Conservation (phyloP, 2,888 invertebrate genomes). For the Ischnus inquisitorius region DNA sequence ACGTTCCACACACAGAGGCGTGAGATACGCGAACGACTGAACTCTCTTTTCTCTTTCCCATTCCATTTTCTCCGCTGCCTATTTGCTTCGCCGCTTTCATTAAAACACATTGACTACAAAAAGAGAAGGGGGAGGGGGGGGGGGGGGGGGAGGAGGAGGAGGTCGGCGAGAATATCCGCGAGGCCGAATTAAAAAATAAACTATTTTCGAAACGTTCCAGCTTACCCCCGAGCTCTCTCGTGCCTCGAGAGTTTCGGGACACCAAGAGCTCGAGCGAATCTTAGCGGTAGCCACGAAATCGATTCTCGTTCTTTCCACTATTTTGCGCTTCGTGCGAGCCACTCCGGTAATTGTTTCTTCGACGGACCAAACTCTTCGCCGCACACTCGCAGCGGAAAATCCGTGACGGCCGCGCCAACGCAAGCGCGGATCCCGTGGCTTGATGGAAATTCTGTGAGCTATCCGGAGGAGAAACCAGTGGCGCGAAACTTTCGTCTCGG, state of each 20-base stretch:
- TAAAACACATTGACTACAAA: conserved; percentile 77
- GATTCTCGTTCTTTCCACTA: conserved; percentile 60
- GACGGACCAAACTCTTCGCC: conserved; percentile 10
- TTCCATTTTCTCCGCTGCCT: conserved; percentile 61
- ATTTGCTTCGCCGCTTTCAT: conserved; percentile 80
- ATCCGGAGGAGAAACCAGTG: conserved; percentile 34
- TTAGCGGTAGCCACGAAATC: conserved; percentile 41
- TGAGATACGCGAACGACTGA: conserved; percentile 51
- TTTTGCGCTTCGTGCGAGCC: conserved; percentile 47
- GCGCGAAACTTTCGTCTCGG: conserved; percentile 23
- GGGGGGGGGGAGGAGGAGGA: too few species aligned
- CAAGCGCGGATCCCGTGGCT: conserved; percentile 16
- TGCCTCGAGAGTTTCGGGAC: conserved; percentile 4
- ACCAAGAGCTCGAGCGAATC: not conserved
- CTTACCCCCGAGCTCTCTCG: conserved; percentile 43
- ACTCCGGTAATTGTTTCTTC: conserved; percentile 73
- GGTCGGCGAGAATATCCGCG: too few species aligned
- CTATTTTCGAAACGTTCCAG: conserved; percentile 68
- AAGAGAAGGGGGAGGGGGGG: conserved; percentile 20
- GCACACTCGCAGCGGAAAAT: not conserved
- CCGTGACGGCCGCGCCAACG: not conserved
- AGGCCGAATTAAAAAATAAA: conserved; percentile 82
- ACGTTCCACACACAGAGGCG: conserved; percentile 1
- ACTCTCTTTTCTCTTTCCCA: conserved; percentile 32
- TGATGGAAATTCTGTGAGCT: conserved; percentile 44